Percentiles rank a stretch among this genome's conserved stretches.
phyloP scores from a whole-genome alignment of 2,888 invertebrate genomes.

The Lamproptera curius region DNA sequence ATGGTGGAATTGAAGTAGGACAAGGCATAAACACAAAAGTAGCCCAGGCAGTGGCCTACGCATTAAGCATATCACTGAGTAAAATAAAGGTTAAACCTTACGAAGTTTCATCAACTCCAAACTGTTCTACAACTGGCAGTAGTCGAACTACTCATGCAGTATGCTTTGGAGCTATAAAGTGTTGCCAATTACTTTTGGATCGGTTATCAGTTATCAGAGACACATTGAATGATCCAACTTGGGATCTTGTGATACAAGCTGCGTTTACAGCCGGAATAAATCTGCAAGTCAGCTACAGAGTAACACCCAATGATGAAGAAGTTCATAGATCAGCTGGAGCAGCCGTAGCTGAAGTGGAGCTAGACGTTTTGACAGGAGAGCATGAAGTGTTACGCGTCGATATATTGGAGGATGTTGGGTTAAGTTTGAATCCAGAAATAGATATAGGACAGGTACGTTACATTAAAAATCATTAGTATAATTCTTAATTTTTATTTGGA shows the following conservation, averaged over 20 bases:
- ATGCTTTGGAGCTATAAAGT: constrained; percentile 71
- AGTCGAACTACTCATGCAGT: constrained; percentile 81
- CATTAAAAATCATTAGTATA: not conserved
- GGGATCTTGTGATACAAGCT: constrained; percentile 69
- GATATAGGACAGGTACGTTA: constrained; percentile 81
- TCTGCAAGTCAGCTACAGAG: constrained; percentile 49
- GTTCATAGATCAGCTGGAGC: constrained; percentile 71
- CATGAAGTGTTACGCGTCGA: constrained; percentile 80
- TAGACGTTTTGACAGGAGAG: constrained; percentile 86
- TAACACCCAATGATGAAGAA: constrained; percentile 42
- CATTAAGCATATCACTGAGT: constrained; percentile 80
- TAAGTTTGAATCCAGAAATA: constrained; percentile 81
- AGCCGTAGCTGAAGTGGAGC: constrained; percentile 81
- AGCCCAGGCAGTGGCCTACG: constrained; percentile 83
- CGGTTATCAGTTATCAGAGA: constrained; percentile 65
- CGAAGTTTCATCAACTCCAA: constrained; percentile 75
- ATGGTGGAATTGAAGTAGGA: constrained; percentile 83
- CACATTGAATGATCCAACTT: constrained; percentile 60
- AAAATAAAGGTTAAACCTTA: constrained; percentile 78
- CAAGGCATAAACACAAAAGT: constrained; percentile 89
- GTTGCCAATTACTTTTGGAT: constrained; percentile 63
- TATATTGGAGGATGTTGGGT: constrained; percentile 82
- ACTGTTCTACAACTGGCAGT: constrained; percentile 77
- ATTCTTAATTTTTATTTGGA: not conserved
- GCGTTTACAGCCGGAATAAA: constrained; percentile 58